Base-by-base conservation (phyloP, 2,888 invertebrate species). In the Galeopsomyia nigrocyanea region DNA sequence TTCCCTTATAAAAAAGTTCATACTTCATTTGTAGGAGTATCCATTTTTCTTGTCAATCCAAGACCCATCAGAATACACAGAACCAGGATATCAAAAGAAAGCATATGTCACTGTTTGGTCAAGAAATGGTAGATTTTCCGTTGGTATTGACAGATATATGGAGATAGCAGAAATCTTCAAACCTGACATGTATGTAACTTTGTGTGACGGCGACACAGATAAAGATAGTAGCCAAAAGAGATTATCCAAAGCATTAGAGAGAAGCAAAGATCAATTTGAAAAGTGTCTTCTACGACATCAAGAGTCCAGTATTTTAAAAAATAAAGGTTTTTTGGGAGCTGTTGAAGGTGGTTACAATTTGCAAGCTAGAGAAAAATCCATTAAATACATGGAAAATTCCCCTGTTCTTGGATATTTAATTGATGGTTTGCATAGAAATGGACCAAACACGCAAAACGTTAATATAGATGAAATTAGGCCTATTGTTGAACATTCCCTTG, bases 401-500 rank as follows among this genome's bases (percentile, higher is more conserved):
- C 84, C 88, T 69, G 85, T 94, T 66, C 87, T 87, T 69, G 97
- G 97, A 2, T 93, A 92, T 84, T 89, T 95, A 1, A 89, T 97
- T 56, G 94, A 95, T 82, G 96, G 97, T 1, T 89, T 97, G 68
- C 93, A 94, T 78, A 91, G 90, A 79, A 92, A 93, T 81, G 93
- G 94, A 75, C 87, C 91, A 78, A 86, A 90, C 77, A 86, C 90
- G 75, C 87, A 91, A 80, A 83, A 89, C 79, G 84, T 91, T 68
- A 78, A 86, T 3, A 83, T 88, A 77, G 87, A 89, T 6, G 88
- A 89, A 68, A 82, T 94, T 26, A 86, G 89, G 77, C 88, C 89
- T 9, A 86, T 94, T 65, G 88, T 96, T 22, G 86, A 89, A 78
- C 90, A 89, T 82, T 90, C 92, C 75, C 83, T 90, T 82, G 92